Evolutionary conservation across 1,140 invertebrate genomes (phyloP).

Genomic region (Musca vetustissima): DNA sequence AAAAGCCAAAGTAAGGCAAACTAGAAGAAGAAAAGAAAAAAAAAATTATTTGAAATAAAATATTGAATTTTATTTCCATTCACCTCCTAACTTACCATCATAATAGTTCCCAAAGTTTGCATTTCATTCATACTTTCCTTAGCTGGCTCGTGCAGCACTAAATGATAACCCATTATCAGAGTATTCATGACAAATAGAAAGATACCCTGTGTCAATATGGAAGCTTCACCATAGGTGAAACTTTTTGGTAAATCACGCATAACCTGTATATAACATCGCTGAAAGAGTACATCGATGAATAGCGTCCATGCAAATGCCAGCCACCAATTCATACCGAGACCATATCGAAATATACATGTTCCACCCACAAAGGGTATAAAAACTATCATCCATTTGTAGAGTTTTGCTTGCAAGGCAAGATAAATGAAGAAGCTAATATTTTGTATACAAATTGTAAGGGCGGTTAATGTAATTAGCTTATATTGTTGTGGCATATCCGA

Average conservation of each 20-base stretch:
- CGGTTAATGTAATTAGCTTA: slow-evolving; percentile 36
- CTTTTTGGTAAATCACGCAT: slow-evolving; percentile 60
- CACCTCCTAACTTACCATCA: slow-evolving; percentile 59
- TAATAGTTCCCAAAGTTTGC: slow-evolving; percentile 59
- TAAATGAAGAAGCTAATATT: slow-evolving; percentile 39
- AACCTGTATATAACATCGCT: slow-evolving; percentile 57
- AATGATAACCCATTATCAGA: too few species aligned
- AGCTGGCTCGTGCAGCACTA: too few species aligned
- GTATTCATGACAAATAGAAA: slow-evolving; percentile 61
- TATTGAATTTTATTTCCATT: too few species aligned
- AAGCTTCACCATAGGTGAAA: slow-evolving; percentile 69
- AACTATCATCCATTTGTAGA: slow-evolving; percentile 32
- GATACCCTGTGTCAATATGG: slow-evolving; percentile 61
- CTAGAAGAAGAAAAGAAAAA: too few species aligned
- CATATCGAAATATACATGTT: slow-evolving; percentile 28
- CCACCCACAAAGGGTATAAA: slow-evolving; percentile 37
- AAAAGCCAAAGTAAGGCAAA: slow-evolving; percentile 60
- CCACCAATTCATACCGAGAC: slow-evolving; percentile 53
- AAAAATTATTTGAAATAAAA: too few species aligned
- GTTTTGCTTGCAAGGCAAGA: slow-evolving; percentile 24
- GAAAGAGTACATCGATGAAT: slow-evolving; percentile 48
- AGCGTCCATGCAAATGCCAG: slow-evolving; percentile 59
- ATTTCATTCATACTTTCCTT: too few species aligned
- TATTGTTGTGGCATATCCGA: slow-evolving; percentile 22
- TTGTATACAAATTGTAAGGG: slow-evolving; percentile 41